phyloP scores from a whole-genome alignment of 2,113 vertebrate species.

The Gymnogyps californianus region DNA sequence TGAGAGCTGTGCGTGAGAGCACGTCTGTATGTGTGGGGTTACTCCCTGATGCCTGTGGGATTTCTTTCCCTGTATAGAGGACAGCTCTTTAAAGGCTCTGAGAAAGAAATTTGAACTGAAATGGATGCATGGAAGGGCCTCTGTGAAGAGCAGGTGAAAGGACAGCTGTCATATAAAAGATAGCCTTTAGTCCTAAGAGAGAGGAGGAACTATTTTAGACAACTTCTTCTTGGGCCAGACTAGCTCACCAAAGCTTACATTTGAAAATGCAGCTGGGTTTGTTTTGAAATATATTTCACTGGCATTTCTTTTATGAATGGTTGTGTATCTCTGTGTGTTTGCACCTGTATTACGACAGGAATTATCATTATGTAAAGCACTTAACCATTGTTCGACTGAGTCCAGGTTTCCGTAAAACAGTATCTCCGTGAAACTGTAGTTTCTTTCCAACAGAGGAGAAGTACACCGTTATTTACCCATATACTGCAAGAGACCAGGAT shows the following conservation, averaged over 20 bases:
- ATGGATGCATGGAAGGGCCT: not conserved
- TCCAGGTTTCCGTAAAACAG: not conserved
- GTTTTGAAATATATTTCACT: not conserved
- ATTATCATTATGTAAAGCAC: not conserved
- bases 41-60: not conserved
- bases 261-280: not conserved
- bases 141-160: not conserved
- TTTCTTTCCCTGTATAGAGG: not conserved
- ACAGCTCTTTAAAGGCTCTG: not conserved
- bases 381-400: not conserved
- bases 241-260: not conserved
- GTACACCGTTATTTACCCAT: slow-evolving; percentile 91
- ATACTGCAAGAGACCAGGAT: slow-evolving; percentile 89
- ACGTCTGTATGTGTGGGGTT: not conserved
- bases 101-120: not conserved
- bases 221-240: not conserved
- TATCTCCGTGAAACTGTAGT: not conserved
- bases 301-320: not conserved
- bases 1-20: not conserved
- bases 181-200: not conserved
- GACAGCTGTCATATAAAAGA: not conserved
- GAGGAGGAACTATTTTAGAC: not conserved
- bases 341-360: not conserved
- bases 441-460: slow-evolving; percentile 84
- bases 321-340: not conserved